Evolutionary conservation across 2,113 vertebrate genomes (phyloP), one percentile per base, ranked within the genome.

Genomic region (Carassius gibelio): DNA sequence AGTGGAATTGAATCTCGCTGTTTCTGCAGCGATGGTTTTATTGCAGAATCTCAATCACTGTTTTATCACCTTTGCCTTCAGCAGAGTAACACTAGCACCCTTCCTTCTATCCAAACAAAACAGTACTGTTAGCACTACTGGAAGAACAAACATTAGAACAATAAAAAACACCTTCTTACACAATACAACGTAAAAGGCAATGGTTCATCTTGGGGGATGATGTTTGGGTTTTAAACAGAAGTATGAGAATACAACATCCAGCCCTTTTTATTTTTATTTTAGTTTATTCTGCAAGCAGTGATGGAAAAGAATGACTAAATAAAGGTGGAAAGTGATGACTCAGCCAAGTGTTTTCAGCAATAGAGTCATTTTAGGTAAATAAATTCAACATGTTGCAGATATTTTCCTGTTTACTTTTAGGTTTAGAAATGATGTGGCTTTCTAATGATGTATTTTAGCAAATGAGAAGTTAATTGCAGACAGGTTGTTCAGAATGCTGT

Each of bases 41-140:
- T 86, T 88, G 87, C 87, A 76, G 68, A 75, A 82, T 77, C 85
- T 85, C 84, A 23, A 86, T 88, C 87, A 84, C 69, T 11, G 83
- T 79, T 89, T 89, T 88, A 89, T 88, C 75, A 85, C 84, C 52
- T 76, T 71, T 75, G 87, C 88, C 85, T 85, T 87, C 34, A 89
- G 87, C 88, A 4, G 68, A 83, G 68, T 48, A 50, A 23, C 42
- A 75, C 71, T 36, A 42, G 4, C n/a, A 11, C 6, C 2, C 71
- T 30, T 59, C 72, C 17, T 61, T 77, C 45, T 8, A 50, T 59
- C 57, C 34, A 0, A 61, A 77, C 26, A 13, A 23, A 59, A 52
- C 52, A 19, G 6, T n/a, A 77, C 30, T 1, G 5, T 62, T 52
- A 15, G 81, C 64, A 34, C 38, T 48, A 68, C 61, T 55, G 34